Base-by-base conservation (phyloP, 2,113 vertebrate genomes). In the Chaetodon auriga region DNA sequence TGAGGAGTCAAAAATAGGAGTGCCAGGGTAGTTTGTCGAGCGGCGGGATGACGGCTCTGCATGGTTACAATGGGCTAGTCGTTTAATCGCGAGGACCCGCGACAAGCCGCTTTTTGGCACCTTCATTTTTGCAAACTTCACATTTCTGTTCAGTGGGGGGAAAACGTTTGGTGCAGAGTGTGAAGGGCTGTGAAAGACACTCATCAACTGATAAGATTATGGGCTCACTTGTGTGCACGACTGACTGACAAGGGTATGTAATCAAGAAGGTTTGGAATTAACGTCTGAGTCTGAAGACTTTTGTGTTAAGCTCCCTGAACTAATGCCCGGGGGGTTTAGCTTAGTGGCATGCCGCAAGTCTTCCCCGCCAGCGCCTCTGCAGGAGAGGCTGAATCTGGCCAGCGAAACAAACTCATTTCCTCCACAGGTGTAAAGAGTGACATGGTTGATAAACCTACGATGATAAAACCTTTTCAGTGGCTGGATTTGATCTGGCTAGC, bases 271-370 rank as follows among this genome's bases (percentile, higher is more conserved):
- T 83, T 89, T 88, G 88, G 81, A 88, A 90, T 93, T 90, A 90
- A 92, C 57, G 58, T 82, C 65, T 80, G 81, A 85, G 75, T 73
- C 70, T 64, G 78, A 61, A 75, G 90, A 91, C 81, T 90, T 90
- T 87, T 70, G 66, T 79, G 87, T 86, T 92, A 90, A 93, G 87
- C 93, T 82, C 82, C 89, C 84, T 89, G 90, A 92, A 92, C 90
- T 92, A 89, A 92, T 86, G 69, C 87, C 85, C 6, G 54, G 54
- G 86, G 88, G 83, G 73, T 80, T 85, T 83, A 87, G 87, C 83
- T 90, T 78, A 89, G 84, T 65, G 75, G 72, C 84, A 43, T 19
- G 83, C 71, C 77, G 82, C 88, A 79, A 74, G 81, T 54, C 78
- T 23, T 70, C 82, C 76, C 63, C 60, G 46, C 41, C 64, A 45